phyloP scores from a whole-genome alignment of 2,113 vertebrate species.

The Callopanchax toddi region DNA sequence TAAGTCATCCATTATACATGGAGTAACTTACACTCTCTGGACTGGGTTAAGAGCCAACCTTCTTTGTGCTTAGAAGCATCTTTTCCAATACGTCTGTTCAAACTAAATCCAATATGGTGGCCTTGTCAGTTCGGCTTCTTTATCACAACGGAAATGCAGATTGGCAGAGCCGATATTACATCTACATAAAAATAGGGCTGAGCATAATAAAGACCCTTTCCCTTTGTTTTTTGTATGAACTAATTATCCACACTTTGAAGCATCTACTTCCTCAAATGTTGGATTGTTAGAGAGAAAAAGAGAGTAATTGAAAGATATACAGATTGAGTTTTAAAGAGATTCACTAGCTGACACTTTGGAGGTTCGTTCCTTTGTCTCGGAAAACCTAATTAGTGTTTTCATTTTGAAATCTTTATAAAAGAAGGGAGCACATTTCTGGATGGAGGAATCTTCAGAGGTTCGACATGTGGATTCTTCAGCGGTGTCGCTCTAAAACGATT shows the following conservation, averaged over 20 bases:
- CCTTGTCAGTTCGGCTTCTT: constrained; percentile 24
- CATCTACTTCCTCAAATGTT: constrained; percentile 23
- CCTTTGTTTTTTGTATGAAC: constrained; percentile 63
- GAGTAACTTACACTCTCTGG: constrained; percentile 2
- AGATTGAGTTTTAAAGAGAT: constrained; percentile 42
- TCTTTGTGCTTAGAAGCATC: constrained; percentile 2
- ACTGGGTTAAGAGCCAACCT: background rate
- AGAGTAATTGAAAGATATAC: constrained; percentile 56
- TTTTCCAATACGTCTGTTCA: constrained; percentile 1
- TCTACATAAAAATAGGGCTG: constrained; percentile 70
- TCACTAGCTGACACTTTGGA: constrained; percentile 15
- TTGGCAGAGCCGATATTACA: constrained; percentile 57
- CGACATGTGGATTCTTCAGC: constrained; percentile 3
- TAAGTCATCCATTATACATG: constrained; percentile 36
- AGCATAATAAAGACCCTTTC: constrained; percentile 38
- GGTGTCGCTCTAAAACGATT: constrained; percentile 6
- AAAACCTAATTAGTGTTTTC: constrained; percentile 35
- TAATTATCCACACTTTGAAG: constrained; percentile 53
- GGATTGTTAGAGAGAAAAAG: constrained; percentile 16
- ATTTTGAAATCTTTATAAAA: constrained; percentile 35
- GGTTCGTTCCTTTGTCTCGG: constrained; percentile 36
- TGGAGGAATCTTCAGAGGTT: constrained; percentile 24
- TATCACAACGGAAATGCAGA: constrained; percentile 48
- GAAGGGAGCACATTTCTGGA: constrained; percentile 15
- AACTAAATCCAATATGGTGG: constrained; percentile 11